Conservation (phyloP, 2,113 vertebrate genomes). For the Siniperca knerii region DNA sequence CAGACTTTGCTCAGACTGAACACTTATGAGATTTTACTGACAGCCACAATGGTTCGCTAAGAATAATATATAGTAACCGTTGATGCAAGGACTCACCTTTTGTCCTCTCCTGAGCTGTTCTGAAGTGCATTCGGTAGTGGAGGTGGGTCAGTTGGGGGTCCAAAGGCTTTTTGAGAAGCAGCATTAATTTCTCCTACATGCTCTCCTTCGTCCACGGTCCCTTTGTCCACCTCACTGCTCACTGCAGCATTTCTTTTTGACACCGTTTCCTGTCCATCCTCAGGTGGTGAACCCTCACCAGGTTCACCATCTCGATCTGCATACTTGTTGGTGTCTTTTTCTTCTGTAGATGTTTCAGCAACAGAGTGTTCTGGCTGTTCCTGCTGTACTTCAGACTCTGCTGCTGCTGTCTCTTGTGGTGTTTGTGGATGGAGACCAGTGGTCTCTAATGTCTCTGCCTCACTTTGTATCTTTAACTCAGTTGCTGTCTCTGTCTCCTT, state of each 20-base stretch:
- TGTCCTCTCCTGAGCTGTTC: slow-evolving; percentile 25
- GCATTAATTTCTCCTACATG: slow-evolving; percentile 13
- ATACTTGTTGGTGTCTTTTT: background rate
- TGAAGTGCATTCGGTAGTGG: slow-evolving; percentile 72
- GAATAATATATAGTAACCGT: background rate
- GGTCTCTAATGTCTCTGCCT: background rate
- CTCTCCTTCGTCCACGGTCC: background rate
- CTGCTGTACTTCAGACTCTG: slow-evolving; percentile 1
- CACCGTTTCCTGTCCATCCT: background rate
- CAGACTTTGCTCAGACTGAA: background rate
- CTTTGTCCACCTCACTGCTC: background rate
- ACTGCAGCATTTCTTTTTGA: background rate
- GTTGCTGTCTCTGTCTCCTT: background rate
- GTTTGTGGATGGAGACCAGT: background rate
- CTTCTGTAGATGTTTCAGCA: background rate
- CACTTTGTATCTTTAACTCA: slow-evolving; percentile 15
- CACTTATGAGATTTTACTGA: background rate
- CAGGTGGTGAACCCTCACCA: slow-evolving; percentile 5
- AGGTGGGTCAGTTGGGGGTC: slow-evolving; percentile 81
- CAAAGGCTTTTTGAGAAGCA: slow-evolving; percentile 28
- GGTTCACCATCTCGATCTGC: background rate
- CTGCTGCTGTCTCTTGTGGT: background rate
- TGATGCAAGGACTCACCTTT: slow-evolving; percentile 50
- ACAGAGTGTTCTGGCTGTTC: background rate
- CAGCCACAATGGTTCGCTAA: background rate